Evolutionary conservation across 1,140 invertebrate species (phyloP).

Genomic region (Pararge aegeria): DNA sequence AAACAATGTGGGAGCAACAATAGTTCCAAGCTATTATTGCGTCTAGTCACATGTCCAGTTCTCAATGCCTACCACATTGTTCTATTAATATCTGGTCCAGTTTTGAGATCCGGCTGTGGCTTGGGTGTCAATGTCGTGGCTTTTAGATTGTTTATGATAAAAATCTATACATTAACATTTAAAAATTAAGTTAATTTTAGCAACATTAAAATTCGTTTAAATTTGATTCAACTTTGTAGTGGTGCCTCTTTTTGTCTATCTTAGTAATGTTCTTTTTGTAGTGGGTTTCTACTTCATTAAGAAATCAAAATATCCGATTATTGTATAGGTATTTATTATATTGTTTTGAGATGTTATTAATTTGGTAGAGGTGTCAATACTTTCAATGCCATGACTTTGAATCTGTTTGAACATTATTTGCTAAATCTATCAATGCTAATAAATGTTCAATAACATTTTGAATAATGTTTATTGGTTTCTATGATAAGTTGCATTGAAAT

Average conservation of each 20-base stretch:
- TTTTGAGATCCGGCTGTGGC: slow-evolving; percentile 65
- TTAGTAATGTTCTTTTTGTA: too few relatives aligned
- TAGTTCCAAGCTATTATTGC: slow-evolving; percentile 2
- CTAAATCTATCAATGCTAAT: neutral
- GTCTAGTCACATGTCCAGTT: slow-evolving; percentile 4
- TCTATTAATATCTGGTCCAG: slow-evolving; percentile 34
- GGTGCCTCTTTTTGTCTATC: too few relatives aligned
- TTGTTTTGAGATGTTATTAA: neutral
- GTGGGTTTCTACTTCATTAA: too few relatives aligned
- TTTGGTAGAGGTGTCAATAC: neutral
- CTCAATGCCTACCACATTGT: slow-evolving; percentile 15
- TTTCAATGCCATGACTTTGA: neutral
- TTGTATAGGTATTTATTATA: neutral
- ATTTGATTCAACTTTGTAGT: too few relatives aligned
- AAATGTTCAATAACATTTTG: neutral
- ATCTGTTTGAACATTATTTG: neutral
- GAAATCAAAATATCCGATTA: neutral
- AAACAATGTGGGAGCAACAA: neutral
- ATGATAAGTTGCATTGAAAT: too few relatives aligned
- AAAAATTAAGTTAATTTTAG: too few relatives aligned
- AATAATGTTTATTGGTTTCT: neutral
- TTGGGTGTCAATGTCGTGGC: slow-evolving; percentile 63
- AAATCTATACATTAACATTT: too few relatives aligned
- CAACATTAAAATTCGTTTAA: too few relatives aligned
- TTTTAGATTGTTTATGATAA: slow-evolving; percentile 28